These are phyloP conservation scores for Xestia c-nigrum DNA, from an alignment of 2,888 invertebrate species.

Conservation along the genomic window DNA sequence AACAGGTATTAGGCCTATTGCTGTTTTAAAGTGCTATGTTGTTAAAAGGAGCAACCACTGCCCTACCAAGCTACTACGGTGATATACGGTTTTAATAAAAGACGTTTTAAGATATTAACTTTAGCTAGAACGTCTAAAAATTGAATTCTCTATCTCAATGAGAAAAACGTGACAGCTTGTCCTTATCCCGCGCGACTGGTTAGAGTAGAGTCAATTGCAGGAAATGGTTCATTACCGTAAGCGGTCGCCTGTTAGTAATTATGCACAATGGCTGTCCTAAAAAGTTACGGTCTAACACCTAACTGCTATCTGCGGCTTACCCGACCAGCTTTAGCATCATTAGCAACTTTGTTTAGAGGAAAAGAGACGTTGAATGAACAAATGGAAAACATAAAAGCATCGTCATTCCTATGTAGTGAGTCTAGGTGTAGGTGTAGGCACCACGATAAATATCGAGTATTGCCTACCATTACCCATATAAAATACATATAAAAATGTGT, in stretches of 20 bases:
- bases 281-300: conserved; percentile 44
- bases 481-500: not conserved
- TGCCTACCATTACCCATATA: not conserved
- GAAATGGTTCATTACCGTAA: conserved; percentile 57
- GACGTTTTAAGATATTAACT: not conserved
- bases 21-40: not conserved
- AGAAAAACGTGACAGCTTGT: conserved; percentile 18
- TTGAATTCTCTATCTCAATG: not conserved
- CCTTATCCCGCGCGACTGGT: conserved; percentile 21
- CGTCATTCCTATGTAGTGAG: not conserved
- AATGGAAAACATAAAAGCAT: conserved; percentile 10
- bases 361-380: conserved; percentile 21
- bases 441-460: not conserved
- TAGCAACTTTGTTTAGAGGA: conserved; percentile 27
- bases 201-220: conserved; percentile 48
- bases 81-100: not conserved
- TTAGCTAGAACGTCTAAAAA: conserved; percentile 3
- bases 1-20: not conserved
- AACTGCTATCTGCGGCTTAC: conserved; percentile 49
- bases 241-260: conserved; percentile 47
- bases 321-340: conserved; percentile 34
- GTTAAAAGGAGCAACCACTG: not conserved
- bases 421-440: not conserved
- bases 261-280: conserved; percentile 53
- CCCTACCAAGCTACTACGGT: not conserved